A percentile compares a stretch with the other conserved stretches of the same genome.
phyloP scores from a whole-genome alignment of 2,797 vertebrate genomes.

The Telmatherina bonti region DNA sequence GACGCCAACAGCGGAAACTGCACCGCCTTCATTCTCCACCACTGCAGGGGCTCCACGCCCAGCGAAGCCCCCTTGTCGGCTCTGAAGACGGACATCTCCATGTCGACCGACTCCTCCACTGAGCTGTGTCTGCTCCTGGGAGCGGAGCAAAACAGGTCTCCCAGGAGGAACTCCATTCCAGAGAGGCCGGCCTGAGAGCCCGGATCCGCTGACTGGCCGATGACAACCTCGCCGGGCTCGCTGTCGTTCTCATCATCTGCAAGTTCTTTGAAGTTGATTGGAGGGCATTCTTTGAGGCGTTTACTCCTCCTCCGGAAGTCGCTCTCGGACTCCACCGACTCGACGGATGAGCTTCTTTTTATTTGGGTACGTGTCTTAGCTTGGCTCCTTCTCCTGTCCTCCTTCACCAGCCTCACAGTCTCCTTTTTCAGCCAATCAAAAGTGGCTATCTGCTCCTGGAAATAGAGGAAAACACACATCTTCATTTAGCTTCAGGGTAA shows the following conservation, averaged over 20 bases:
- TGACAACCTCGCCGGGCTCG: slow-evolving; percentile 34
- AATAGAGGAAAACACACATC: not conserved
- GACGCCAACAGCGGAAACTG: slow-evolving; percentile 80
- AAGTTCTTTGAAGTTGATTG: slow-evolving; percentile 55
- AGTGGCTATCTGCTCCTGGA: slow-evolving; percentile 72
- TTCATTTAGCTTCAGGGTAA: not conserved
- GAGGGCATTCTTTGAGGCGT: slow-evolving; percentile 61
- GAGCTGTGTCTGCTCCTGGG: slow-evolving; percentile 66
- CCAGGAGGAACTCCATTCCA: slow-evolving; percentile 84
- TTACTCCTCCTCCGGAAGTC: slow-evolving; percentile 66
- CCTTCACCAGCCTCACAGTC: slow-evolving; percentile 72
- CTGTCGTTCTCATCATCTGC: slow-evolving; percentile 45
- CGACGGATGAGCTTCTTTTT: slow-evolving; percentile 69
- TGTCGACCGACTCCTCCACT: slow-evolving; percentile 78
- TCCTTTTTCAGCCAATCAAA: slow-evolving; percentile 80
- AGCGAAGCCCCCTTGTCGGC: slow-evolving; percentile 75
- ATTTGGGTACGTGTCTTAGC: slow-evolving; percentile 14
- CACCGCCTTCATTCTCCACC: slow-evolving; percentile 82
- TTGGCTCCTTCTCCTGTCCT: slow-evolving; percentile 40
- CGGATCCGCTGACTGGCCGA: slow-evolving; percentile 49
- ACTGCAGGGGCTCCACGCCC: slow-evolving; percentile 81
- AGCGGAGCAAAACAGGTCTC: slow-evolving; percentile 75
- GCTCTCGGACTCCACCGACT: slow-evolving; percentile 52
- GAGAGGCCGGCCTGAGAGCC: slow-evolving; percentile 57
- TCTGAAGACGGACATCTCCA: slow-evolving; percentile 80